Evolutionary conservation across 2,113 vertebrate genomes (phyloP).

Genomic region (Maccullochella peelii): DNA sequence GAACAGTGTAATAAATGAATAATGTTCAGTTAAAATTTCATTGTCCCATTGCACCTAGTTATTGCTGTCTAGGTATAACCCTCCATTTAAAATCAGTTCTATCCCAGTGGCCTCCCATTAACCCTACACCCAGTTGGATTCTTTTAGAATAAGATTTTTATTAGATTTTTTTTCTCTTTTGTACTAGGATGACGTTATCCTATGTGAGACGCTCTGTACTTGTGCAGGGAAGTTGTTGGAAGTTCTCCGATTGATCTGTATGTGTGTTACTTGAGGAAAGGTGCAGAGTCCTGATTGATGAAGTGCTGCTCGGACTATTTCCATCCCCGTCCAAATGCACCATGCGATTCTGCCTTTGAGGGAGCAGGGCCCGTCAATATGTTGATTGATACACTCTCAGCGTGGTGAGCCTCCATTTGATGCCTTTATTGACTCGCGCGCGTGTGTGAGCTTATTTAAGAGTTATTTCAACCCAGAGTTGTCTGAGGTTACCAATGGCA

Average conservation of each 20-base stretch:
- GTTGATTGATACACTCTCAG: conserved; percentile 29
- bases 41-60: conserved; percentile 34
- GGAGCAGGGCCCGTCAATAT: conserved; percentile 34
- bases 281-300: conserved; percentile 45
- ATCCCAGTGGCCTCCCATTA: conserved; percentile 18
- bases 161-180: background rate
- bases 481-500: background rate
- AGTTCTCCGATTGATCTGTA: background rate
- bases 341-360: conserved; percentile 3
- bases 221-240: background rate
- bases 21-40: conserved; percentile 56
- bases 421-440: conserved; percentile 7
- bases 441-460: conserved; percentile 12
- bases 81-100: conserved; percentile 33
- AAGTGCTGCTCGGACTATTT: conserved; percentile 28
- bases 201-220: background rate
- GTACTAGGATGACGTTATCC: background rate
- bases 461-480: background rate
- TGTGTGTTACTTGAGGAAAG: background rate
- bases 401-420: conserved; percentile 17
- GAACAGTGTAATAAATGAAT: conserved; percentile 48
- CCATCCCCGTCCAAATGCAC: background rate
- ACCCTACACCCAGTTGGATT: conserved; percentile 20
- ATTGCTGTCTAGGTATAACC: conserved; percentile 31
- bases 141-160: conserved; percentile 1